These are phyloP conservation scores for Petrosia ficiformis DNA, from an alignment of 37 sponge, comb jelly and placozoan genomes.

Conservation along the genomic window DNA sequence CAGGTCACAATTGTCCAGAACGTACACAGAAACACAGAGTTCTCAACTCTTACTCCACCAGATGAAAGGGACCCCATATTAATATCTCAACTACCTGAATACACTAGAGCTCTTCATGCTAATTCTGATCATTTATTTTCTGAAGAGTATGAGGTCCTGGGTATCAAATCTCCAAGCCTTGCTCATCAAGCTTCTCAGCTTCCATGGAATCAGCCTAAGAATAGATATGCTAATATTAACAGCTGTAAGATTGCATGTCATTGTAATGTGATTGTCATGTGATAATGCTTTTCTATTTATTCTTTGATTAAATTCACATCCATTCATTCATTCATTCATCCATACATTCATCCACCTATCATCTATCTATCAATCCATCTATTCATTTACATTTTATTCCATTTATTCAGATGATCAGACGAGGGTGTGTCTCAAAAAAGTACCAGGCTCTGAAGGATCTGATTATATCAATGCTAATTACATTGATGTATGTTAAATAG, in stretches of 20 bases:
- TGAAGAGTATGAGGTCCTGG: constrained; percentile 80
- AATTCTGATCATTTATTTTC: constrained; percentile 77
- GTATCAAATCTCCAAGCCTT: constrained; percentile 72
- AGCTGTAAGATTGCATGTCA: constrained; percentile 46
- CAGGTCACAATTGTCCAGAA: no score
- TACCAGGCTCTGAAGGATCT: constrained; percentile 50
- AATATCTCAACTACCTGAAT: constrained; percentile 23
- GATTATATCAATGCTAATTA: constrained; percentile 88
- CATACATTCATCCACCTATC: no score
- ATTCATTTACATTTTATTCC: no score
- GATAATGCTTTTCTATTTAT: neutral
- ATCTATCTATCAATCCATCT: no score
- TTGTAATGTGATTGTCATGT: neutral
- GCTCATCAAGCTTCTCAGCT: constrained; percentile 36
- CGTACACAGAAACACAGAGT: no score
- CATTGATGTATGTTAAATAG: constrained; percentile 71
- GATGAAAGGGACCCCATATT: constrained; percentile 32
- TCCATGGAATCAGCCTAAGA: constrained; percentile 62
- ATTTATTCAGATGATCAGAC: constrained; percentile 53
- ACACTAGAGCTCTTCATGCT: constrained; percentile 44
- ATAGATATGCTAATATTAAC: constrained; percentile 86
- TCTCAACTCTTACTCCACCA: constrained; percentile 3
- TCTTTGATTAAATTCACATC: neutral
- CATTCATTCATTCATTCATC: no score
- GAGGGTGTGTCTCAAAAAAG: constrained; percentile 34